Base-by-base conservation (phyloP, 2,888 invertebrate species). In the Pristionchus entomophagus region DNA sequence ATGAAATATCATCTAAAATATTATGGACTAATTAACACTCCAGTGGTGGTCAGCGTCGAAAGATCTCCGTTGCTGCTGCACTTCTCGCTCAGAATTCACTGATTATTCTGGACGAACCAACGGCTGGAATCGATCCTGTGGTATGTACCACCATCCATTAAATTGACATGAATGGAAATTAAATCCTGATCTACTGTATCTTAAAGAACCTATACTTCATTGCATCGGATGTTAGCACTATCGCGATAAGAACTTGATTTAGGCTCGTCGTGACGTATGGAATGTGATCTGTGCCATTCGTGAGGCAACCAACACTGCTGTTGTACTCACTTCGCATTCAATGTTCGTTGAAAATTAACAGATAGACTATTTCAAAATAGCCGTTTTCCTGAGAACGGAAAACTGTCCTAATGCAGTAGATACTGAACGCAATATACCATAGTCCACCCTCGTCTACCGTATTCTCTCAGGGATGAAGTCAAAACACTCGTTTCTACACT, bases 11-110 rank as follows among this genome's bases (percentile, higher is more conserved):
- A n/a, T n/a, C n/a, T n/a, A n/a, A n/a, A n/a, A n/a, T n/a, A n/a
- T n/a, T n/a, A n/a, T 4, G 10, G 5, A 6, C 8, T 5, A 49
- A 51, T 14, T 41, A 1, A 1, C 19, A 41, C 8, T 38, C 17
- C 78, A 91, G 91, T 94, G 97, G 97, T 83, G 97, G 97, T 86
- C 97, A 96, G 94, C 96, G 95, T 93, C 94, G 97, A 87, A 97
- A 97, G 94, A 95, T 97, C 73, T 96, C 96, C 89, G 95, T 96
- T 17, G 96, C 96, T 56, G 95, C 96, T 89, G 96, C 97, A 0
- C 95, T 97, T 87, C 95, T 96, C 93, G 96, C 96, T 45, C 95
- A 96, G 87, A 95, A 96, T 26, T 94, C 95, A 49, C 95, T 96
- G 3, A 95, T 97, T 87, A 95, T 96, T 88, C 94, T 97, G 94